phyloP scores from a whole-genome alignment of 2,888 invertebrate genomes.

The Athrips mouffetella region DNA sequence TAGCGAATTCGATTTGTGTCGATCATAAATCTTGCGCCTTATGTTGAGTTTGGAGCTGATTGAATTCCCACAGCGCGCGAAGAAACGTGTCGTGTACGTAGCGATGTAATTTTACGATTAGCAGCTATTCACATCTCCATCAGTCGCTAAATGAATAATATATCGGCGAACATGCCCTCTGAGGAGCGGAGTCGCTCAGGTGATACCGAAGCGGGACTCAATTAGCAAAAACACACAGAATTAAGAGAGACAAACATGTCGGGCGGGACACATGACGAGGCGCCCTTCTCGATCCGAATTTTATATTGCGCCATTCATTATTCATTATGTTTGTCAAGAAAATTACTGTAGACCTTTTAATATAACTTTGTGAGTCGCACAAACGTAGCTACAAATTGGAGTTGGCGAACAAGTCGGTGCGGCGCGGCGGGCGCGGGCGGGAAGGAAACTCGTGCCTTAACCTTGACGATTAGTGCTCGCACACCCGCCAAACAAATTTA shows the following conservation, averaged over 20 bases:
- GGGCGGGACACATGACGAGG: constrained; percentile 59
- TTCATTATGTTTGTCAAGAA: constrained; percentile 74
- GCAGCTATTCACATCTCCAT: constrained; percentile 41
- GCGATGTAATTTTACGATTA: constrained; percentile 15
- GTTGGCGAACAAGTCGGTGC: constrained; percentile 58
- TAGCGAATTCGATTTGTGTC: constrained; percentile 78
- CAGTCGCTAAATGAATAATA: constrained; percentile 59
- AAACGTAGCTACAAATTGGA: constrained; percentile 67
- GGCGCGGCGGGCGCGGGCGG: not conserved
- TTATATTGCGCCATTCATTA: constrained; percentile 73
- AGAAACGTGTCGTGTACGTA: constrained; percentile 36
- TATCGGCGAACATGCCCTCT: constrained; percentile 38
- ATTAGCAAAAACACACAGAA: constrained; percentile 77
- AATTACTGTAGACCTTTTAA: constrained; percentile 77
- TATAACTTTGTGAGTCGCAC: constrained; percentile 70
- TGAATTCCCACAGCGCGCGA: constrained; percentile 61
- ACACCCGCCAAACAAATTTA: constrained; percentile 60
- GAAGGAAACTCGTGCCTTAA: constrained; percentile 50
- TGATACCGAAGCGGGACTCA: constrained; percentile 63
- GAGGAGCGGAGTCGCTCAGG: constrained; percentile 44
- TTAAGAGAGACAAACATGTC: constrained; percentile 74
- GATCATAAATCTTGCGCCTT: constrained; percentile 79
- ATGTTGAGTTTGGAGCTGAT: constrained; percentile 73
- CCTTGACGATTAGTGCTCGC: constrained; percentile 61
- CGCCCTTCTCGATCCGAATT: constrained; percentile 72